These are phyloP conservation scores for Danionella cerebrum DNA, from an alignment of 2,113 vertebrate genomes.

Conservation along the genomic window DNA sequence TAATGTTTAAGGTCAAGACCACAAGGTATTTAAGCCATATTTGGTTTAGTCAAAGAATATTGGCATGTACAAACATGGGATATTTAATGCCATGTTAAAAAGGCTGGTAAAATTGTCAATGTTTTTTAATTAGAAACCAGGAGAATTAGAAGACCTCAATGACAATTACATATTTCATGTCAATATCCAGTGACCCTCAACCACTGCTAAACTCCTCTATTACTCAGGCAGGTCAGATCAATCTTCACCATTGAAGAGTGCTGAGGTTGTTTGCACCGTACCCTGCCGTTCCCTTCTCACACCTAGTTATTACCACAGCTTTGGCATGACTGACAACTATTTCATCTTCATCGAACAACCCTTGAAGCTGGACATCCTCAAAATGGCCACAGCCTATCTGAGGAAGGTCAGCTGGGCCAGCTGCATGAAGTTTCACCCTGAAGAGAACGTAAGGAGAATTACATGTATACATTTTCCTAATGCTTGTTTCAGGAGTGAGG, in stretches of 20 bases:
- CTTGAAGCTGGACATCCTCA: conserved; percentile 82
- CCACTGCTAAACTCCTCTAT: background rate
- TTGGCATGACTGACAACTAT: conserved; percentile 85
- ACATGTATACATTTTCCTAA: too few species aligned
- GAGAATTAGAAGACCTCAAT: too few species aligned
- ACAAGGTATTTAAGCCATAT: too few species aligned
- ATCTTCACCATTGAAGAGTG: conserved; percentile 61
- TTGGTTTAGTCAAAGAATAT: too few species aligned
- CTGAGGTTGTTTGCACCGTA: conserved; percentile 74
- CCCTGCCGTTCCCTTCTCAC: conserved; percentile 74
- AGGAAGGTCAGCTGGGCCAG: conserved; percentile 85
- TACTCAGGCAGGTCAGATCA: conserved; percentile 45
- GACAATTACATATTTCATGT: background rate
- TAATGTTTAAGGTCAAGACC: too few species aligned
- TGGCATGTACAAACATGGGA: too few species aligned
- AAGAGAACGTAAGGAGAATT: conserved; percentile 86
- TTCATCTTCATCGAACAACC: conserved; percentile 88
- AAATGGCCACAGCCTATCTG: conserved; percentile 86
- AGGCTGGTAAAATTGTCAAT: too few species aligned
- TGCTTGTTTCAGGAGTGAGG: too few species aligned
- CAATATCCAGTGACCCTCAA: background rate
- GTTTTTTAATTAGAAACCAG: too few species aligned
- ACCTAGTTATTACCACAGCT: conserved; percentile 94
- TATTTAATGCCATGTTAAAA: too few species aligned
- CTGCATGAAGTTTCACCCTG: conserved; percentile 71